Evolutionary conservation across 1,140 invertebrate genomes (phyloP).

Genomic region (Heliconius congener): DNA sequence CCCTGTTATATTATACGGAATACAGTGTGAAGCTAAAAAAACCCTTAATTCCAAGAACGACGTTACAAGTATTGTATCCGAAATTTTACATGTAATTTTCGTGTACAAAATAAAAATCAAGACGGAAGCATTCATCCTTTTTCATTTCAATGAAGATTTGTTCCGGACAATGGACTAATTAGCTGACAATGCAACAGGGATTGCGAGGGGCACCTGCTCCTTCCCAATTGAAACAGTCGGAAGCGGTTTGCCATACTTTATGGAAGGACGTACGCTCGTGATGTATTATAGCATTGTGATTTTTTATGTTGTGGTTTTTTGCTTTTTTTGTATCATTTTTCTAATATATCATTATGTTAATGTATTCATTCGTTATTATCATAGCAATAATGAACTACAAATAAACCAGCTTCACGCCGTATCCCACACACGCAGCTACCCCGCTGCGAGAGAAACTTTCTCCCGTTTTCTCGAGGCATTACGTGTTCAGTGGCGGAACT

Average conservation of each 20-base stretch:
- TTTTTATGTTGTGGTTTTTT: not conserved
- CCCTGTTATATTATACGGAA: too few relatives aligned
- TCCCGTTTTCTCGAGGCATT: too few relatives aligned
- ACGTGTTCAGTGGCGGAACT: too few relatives aligned
- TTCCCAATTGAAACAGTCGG: constrained; percentile 22
- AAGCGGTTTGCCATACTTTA: constrained; percentile 5
- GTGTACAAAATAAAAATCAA: constrained; percentile 19
- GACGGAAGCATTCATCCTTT: constrained; percentile 18
- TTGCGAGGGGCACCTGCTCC: constrained; percentile 24
- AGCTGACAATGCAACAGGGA: constrained; percentile 29
- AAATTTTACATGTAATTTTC: constrained; percentile 6
- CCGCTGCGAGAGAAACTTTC: too few relatives aligned
- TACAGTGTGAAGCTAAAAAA: too few relatives aligned
- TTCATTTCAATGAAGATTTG: constrained; percentile 29
- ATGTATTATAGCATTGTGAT: constrained; percentile 9
- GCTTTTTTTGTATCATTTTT: not conserved
- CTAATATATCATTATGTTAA: not conserved
- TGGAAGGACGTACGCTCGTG: constrained; percentile 1
- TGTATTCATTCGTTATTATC: not conserved
- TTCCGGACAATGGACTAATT: constrained; percentile 29
- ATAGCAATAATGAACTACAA: too few relatives aligned
- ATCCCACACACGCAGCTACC: too few relatives aligned
- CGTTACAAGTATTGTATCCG: not conserved
- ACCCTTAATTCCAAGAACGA: not conserved
- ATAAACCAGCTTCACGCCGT: too few relatives aligned